Evolutionary conservation across 1,140 invertebrate species (phyloP).

Genomic region (Drosophila virilis): DNA sequence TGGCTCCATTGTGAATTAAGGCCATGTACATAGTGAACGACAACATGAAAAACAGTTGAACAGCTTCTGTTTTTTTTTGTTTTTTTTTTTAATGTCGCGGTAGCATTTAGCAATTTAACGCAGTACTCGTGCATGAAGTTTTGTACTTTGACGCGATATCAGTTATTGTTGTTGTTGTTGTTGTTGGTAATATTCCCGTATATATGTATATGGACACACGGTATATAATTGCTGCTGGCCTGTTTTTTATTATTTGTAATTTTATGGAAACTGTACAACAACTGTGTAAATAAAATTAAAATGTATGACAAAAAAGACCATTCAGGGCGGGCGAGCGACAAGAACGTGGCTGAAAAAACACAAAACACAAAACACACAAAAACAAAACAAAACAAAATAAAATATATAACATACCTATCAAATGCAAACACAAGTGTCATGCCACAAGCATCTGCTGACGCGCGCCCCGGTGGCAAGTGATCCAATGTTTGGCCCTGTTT

Average conservation of each 20-base stretch:
- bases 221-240: conserved; percentile 62
- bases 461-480: conserved; percentile 50
- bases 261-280: conserved; percentile 78
- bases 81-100: conserved; percentile 65
- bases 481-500: conserved; percentile 54
- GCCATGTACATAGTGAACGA: conserved; percentile 63
- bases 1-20: conserved; percentile 64
- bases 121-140: conserved; percentile 81
- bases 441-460: conserved; percentile 52
- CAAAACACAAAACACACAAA: conserved; percentile 37
- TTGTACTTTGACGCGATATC: conserved; percentile 79
- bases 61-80: conserved; percentile 38
- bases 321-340: conserved; percentile 7
- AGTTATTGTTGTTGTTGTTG: conserved; percentile 51
- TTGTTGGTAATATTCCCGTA: conserved; percentile 49
- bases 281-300: conserved; percentile 79
- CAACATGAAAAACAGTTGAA: conserved; percentile 66
- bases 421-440: conserved; percentile 73
- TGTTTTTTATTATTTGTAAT: conserved; percentile 75
- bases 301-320: conserved; percentile 31
- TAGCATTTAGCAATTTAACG: conserved; percentile 81
- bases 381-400: conserved; percentile 21
- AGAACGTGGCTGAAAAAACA: conserved; percentile 48
- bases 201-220: conserved; percentile 25
- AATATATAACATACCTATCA: conserved; percentile 24